Base-by-base conservation (phyloP, 2,797 vertebrate genomes). In the Acanthiza pusilla region DNA sequence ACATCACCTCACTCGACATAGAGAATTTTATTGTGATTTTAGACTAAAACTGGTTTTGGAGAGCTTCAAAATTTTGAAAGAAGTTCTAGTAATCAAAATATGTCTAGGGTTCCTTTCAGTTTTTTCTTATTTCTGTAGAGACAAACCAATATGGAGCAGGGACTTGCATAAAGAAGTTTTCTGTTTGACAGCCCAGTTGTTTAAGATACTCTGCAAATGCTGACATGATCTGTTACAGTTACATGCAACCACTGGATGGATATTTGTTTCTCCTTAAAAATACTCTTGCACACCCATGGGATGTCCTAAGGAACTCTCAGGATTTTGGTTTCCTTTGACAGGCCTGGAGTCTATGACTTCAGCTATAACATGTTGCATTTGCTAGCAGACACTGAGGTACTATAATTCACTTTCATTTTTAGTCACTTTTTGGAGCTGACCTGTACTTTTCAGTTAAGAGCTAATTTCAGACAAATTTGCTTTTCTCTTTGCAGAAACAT, bases 401-500 rank as follows among this genome's bases (percentile, higher is more conserved):
- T 45, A 55, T 66, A 85, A 94, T 58, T 91, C 40, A 40, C 20
- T 94, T 85, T 88, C 17, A 55, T 23, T 92, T 91, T 89, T 60
- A 89, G 93, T 65, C 63, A 57, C 60, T 85, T 82, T 79, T 88
- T 86, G 72, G 81, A 91, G 57, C 43, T 55, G 62, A 68, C 38
- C 43, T 43, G 21, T 68, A n/a, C 21, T 91, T 93, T 87, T 87
- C 58, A 78, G 27, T 88, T 79, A 62, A 89, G 47, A 72, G 19
- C 34, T 92, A 55, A 82, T 85, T 96, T 92, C 78, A 88, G 60
- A 87, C 54, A 88, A 67, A 76, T 89, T 89, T 11, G 2, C 11
- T 90, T 92, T 95, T 94, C 86, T 43, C 45, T 91, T 82, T 82
- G 70, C 65, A 70, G 81, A 94, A 95, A 79, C 47, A 51, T 70